These are phyloP conservation scores for Drosophila neocordata DNA, from an alignment of 1,140 invertebrate genomes.

Conservation along the genomic window DNA sequence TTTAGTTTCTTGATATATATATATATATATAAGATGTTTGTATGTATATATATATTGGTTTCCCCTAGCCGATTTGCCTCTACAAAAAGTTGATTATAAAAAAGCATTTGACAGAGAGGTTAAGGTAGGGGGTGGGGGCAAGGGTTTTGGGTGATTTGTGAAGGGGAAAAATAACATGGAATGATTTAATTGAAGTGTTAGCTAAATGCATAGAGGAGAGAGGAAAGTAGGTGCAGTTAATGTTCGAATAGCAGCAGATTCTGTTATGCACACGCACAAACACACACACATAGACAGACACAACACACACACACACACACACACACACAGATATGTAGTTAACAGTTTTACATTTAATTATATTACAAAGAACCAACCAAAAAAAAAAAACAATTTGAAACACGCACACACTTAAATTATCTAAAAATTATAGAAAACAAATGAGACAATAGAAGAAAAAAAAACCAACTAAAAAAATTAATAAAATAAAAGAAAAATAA, in stretches of 20 bases:
- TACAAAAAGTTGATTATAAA: conserved; percentile 23
- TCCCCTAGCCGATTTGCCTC: conserved; percentile 54
- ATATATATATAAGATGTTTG: background rate
- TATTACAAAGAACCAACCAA: conserved; percentile 37
- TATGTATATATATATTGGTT: conserved; percentile 10
- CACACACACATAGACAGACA: conserved; percentile 34
- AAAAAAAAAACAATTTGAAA: conserved; percentile 2
- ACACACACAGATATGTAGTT: conserved; percentile 41
- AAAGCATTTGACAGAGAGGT: conserved; percentile 3
- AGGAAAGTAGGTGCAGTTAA: background rate
- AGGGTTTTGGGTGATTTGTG: too few species aligned
- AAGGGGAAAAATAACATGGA: too few species aligned
- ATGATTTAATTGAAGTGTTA: conserved; percentile 16
- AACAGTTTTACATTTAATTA: conserved; percentile 40
- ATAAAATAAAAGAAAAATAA: conserved; percentile 21
- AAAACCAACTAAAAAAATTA: conserved; percentile 47
- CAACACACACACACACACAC: conserved; percentile 25
- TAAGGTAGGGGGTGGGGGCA: too few species aligned
- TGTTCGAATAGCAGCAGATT: background rate
- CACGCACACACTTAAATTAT: conserved; percentile 44
- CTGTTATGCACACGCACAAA: conserved; percentile 24
- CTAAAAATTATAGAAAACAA: conserved; percentile 33
- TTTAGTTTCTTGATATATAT: conserved; percentile 45
- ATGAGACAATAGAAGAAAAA: conserved; percentile 23
- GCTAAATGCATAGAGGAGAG: conserved; percentile 30